Percentiles rank a stretch among this genome's conserved stretches.
phyloP scores from a whole-genome alignment of 2,797 vertebrate genomes.

The Natrix natrix region DNA sequence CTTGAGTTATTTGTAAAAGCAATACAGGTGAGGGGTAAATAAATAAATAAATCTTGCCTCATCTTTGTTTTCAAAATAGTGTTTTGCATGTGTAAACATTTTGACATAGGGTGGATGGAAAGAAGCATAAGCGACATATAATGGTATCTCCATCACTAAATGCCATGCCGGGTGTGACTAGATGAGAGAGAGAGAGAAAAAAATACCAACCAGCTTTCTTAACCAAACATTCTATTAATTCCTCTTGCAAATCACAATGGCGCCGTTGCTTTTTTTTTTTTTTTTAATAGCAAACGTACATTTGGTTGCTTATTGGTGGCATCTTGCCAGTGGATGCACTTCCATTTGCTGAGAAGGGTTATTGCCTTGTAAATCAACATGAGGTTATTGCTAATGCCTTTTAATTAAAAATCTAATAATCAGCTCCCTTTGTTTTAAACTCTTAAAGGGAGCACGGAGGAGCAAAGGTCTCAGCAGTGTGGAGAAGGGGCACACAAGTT shows the following conservation, averaged over 20 bases:
- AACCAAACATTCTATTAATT: neutral
- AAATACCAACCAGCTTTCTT: neutral
- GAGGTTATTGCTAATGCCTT: constrained; percentile 27
- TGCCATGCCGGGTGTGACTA: neutral
- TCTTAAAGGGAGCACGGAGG: neutral
- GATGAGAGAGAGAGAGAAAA: neutral
- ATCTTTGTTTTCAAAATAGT: neutral
- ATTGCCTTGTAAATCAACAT: constrained; percentile 53
- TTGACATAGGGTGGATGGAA: neutral
- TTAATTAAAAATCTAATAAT: constrained; percentile 53
- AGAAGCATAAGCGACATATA: neutral
- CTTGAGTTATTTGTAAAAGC: neutral
- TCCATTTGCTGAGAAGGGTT: constrained; percentile 34
- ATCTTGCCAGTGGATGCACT: constrained; percentile 20
- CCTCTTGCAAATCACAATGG: neutral
- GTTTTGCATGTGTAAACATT: neutral
- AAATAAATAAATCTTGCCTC: neutral
- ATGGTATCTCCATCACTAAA: neutral
- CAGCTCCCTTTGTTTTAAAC: constrained; percentile 30
- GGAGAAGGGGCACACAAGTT: neutral
- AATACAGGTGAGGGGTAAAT: neutral
- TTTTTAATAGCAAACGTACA: neutral
- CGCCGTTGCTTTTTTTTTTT: neutral
- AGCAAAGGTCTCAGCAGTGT: neutral
- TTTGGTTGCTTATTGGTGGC: constrained; percentile 2